Evolutionary conservation across 2,888 invertebrate genomes (phyloP).

Genomic region (Sinotaia quadrata): DNA sequence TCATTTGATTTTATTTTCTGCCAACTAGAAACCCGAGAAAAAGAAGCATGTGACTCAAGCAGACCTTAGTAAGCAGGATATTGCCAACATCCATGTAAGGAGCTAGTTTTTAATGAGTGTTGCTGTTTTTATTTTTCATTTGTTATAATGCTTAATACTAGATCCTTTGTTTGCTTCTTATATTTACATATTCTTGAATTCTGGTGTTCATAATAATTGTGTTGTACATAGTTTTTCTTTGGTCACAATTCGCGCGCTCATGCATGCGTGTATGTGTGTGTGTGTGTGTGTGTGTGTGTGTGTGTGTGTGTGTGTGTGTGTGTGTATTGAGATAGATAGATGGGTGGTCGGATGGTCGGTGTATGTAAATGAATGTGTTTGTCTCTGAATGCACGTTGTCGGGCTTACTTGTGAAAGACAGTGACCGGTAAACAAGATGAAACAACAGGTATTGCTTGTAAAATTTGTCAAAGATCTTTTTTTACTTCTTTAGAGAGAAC

Average conservation of each 20-base stretch:
- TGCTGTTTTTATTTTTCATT: too few species aligned
- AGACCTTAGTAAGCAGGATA: slow-evolving; percentile 52
- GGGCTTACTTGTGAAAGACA: neutral
- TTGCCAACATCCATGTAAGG: slow-evolving; percentile 65
- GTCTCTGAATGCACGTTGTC: neutral
- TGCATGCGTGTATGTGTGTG: neutral
- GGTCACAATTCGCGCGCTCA: neutral
- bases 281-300: neutral
- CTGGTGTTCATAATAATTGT: too few species aligned
- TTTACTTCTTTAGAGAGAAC: slow-evolving; percentile 57
- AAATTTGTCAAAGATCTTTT: too few species aligned
- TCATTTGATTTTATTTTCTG: neutral
- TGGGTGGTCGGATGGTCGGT: neutral
- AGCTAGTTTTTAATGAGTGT: neutral
- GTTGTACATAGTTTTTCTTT: too few species aligned
- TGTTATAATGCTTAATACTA: too few species aligned
- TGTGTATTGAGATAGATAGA: neutral
- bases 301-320: slow-evolving; percentile 4
- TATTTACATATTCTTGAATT: too few species aligned
- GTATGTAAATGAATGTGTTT: slow-evolving; percentile 1
- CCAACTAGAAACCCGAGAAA: slow-evolving; percentile 63
- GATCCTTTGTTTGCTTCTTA: too few species aligned
- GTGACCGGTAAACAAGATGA: neutral
- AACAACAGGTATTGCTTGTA: neutral
- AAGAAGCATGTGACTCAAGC: slow-evolving; percentile 49